A percentile compares a stretch with the other conserved stretches of the same genome.
These are phyloP conservation scores for Drosophila longiperda DNA, from an alignment of 2,888 invertebrate genomes.

Conservation along the genomic window DNA sequence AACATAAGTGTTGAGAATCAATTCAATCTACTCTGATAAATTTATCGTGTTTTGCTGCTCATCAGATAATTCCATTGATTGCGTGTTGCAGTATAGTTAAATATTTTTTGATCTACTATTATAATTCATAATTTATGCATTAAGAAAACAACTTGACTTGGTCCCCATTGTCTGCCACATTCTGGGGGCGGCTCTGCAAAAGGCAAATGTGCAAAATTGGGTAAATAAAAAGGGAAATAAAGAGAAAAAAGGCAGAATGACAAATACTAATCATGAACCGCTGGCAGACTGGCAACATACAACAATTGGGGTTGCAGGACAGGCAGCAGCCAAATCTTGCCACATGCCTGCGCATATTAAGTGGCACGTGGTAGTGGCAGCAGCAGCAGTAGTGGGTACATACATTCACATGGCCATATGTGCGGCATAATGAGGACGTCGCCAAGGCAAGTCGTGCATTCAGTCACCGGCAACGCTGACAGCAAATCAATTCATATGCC, in stretches of 20 bases:
- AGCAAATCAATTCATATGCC: conserved; percentile 79
- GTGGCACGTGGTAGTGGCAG: conserved; percentile 65
- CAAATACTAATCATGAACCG: conserved; percentile 34
- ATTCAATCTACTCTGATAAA: not conserved
- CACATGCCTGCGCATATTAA: conserved; percentile 78
- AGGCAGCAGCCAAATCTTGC: conserved; percentile 63
- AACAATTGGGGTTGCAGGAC: conserved; percentile 34
- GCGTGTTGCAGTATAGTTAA: conserved; percentile 14
- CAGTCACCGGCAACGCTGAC: conserved; percentile 58
- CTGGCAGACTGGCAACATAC: not conserved
- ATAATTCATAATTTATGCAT: conserved; percentile 47
- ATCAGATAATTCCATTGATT: conserved; percentile 37
- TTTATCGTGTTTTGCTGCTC: not conserved
- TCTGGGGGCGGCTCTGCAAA: conserved; percentile 27
- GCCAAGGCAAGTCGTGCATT: conserved; percentile 73
- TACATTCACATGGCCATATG: conserved; percentile 66
- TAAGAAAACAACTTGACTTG: conserved; percentile 31
- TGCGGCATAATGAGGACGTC: conserved; percentile 75
- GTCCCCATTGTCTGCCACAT: conserved; percentile 27
- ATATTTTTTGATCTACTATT: conserved; percentile 16
- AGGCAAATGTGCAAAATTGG: conserved; percentile 57
- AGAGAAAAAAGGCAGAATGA: conserved; percentile 18
- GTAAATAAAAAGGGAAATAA: conserved; percentile 26
- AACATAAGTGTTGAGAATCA: not conserved
- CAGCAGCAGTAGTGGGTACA: conserved; percentile 20